phyloP scores from a whole-genome alignment of 2,797 vertebrate genomes.

The Chiroxiphia lanceolata region DNA sequence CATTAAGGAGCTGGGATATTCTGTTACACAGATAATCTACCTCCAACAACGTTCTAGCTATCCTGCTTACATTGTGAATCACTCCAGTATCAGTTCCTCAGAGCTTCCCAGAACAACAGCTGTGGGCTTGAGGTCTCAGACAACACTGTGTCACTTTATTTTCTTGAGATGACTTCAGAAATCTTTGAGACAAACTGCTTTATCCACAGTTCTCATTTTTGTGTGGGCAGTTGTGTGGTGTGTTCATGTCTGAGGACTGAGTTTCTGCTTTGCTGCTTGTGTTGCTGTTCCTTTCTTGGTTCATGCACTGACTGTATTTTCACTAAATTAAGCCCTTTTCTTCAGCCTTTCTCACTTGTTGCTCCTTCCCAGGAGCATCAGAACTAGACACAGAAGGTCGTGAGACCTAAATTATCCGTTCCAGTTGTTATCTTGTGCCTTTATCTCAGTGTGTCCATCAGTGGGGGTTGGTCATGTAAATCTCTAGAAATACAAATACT shows the following conservation, averaged over 20 bases:
- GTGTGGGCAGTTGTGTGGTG: neutral
- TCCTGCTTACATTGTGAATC: neutral
- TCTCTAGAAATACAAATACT: neutral
- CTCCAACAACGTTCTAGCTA: neutral
- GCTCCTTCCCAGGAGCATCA: neutral
- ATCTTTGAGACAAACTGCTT: neutral
- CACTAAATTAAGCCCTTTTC: neutral
- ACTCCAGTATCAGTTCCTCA: conserved; percentile 25
- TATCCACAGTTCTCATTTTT: neutral
- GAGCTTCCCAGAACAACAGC: neutral
- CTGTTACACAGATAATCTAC: neutral
- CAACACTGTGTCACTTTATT: neutral
- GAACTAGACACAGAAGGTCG: neutral
- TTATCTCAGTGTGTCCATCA: neutral
- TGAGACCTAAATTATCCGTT: neutral
- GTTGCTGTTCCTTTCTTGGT: neutral
- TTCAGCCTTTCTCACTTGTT: neutral
- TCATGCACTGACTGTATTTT: neutral
- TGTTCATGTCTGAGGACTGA: neutral
- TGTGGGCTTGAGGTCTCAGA: neutral
- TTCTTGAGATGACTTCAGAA: neutral
- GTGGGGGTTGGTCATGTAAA: neutral
- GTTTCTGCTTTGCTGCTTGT: neutral
- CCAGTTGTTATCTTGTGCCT: neutral
- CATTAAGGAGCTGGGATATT: neutral